Evolutionary conservation across 2,113 vertebrate genomes (phyloP), one percentile per base, ranked within the genome.

Genomic region (Chionis minor): DNA sequence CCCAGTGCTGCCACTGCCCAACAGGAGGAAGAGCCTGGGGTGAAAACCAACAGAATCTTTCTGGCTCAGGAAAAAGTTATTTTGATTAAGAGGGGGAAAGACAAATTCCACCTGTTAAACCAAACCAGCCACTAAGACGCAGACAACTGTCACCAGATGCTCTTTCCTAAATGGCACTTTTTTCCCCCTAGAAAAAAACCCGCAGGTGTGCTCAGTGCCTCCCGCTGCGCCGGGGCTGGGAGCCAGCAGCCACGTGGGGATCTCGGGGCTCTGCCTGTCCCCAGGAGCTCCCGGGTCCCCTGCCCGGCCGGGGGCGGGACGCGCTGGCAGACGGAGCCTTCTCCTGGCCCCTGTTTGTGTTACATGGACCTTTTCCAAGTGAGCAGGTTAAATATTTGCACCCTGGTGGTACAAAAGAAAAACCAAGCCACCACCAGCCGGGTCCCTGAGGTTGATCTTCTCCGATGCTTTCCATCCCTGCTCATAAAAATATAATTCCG

Each of bases 41-140:
- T 62, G 87, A 93, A 78, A 94, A 88, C 28, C 20, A 56, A 65
- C 79, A 67, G 80, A 51, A 61, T 42, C 80, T 81, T 92, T 92
- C 67, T 74, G 94, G 91, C 78, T 91, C 75, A 49, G 74, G 67
- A 96, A 78, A 91, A 82, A 77, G 52, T 74, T 78, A 63, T 56
- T 44, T 83, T 49, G 71, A 58, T 10, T 35, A 28, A 51, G 15
- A 55, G 2, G 9, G 9, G 38, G 28, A 74, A 63, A 30, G 51
- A 59, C n/a, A 20, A 63, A 40, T 70, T 73, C 30, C 20, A 44
- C 21, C 26, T 24, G 18, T 52, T 58, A 56, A 73, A 70, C 22
- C 63, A 51, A 58, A n/a, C 14, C 7, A 3, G 38, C 5, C 10
- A 5, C 24, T 6, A 19, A 10, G 20, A 4, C 12, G 10, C 3